Evolutionary conservation across 1,140 invertebrate genomes (phyloP).

Genomic region (Tetramorium simillimum): DNA sequence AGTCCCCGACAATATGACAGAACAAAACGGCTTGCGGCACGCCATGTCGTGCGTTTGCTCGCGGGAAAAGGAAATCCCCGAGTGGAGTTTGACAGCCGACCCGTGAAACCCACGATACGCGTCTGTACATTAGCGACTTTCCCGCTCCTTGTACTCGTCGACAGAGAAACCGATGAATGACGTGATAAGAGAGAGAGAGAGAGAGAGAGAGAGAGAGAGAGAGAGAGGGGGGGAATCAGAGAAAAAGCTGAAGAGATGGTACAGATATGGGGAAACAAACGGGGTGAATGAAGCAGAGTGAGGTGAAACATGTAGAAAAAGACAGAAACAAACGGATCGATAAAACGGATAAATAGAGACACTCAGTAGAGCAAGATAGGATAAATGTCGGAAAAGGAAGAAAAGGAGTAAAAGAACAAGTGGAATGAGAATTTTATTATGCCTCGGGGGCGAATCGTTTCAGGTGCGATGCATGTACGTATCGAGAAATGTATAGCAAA

Average conservation of each 20-base stretch:
- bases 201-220: background rate
- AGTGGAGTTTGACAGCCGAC: constrained; percentile 66
- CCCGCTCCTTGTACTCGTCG: constrained; percentile 30
- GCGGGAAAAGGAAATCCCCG: constrained; percentile 48
- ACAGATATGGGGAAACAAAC: background rate
- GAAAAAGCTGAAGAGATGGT: background rate
- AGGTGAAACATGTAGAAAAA: constrained; percentile 12
- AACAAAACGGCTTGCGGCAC: constrained; percentile 46
- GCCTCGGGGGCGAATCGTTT: background rate
- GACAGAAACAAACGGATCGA: background rate
- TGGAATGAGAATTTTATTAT: constrained; percentile 37
- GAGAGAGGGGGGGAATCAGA: too few relatives aligned
- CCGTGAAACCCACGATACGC: constrained; percentile 63
- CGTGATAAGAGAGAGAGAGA: background rate
- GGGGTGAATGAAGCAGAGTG: background rate
- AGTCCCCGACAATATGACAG: constrained; percentile 33
- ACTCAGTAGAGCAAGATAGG: background rate
- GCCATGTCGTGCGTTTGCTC: background rate
- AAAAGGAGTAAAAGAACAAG: background rate
- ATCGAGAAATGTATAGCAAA: constrained; percentile 14
- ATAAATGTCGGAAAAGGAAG: background rate
- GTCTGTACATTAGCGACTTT: constrained; percentile 51
- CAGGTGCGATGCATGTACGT: background rate
- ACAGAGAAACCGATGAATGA: constrained; percentile 38
- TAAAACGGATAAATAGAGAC: constrained; percentile 36